Percentiles rank a stretch among this genome's conserved stretches.
phyloP scores from a whole-genome alignment of 2,113 vertebrate genomes.

The Pionites leucogaster region DNA sequence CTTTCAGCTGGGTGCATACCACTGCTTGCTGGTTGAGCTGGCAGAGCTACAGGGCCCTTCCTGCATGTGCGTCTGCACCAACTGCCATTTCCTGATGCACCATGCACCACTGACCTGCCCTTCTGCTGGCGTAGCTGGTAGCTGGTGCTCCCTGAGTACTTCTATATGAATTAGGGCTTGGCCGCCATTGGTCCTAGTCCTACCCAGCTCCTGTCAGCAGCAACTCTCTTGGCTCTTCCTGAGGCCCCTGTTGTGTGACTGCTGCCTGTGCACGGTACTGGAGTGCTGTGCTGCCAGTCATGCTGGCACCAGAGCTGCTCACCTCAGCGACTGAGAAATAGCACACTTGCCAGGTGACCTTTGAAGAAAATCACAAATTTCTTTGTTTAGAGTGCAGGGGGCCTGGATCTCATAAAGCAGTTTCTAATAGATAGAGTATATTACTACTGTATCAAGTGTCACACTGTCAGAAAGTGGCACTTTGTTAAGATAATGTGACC shows the following conservation, averaged over 20 bases:
- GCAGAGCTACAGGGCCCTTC: neutral
- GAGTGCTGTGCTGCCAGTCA: neutral
- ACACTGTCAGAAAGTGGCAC: slow-evolving; percentile 73
- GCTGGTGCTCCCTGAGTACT: neutral
- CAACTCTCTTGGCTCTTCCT: neutral
- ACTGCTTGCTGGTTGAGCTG: neutral
- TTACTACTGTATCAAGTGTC: slow-evolving; percentile 57
- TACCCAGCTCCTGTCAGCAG: neutral
- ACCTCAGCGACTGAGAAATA: neutral
- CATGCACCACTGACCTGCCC: neutral
- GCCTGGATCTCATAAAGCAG: slow-evolving; percentile 49
- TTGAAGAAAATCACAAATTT: slow-evolving; percentile 74
- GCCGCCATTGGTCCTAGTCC: neutral
- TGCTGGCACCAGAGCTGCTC: neutral
- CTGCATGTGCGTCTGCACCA: too few relatives aligned
- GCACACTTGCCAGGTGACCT: slow-evolving; percentile 63
- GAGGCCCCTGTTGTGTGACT: neutral
- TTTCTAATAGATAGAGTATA: slow-evolving; percentile 63
- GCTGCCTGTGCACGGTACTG: neutral
- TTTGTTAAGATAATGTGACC: slow-evolving; percentile 83
- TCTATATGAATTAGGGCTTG: neutral
- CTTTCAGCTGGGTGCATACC: neutral
- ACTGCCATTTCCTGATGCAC: neutral
- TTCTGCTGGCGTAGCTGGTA: neutral
- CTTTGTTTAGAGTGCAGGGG: slow-evolving; percentile 76